These are phyloP conservation scores for Platycheirus rosarum DNA, from an alignment of 2,888 invertebrate species.

Conservation along the genomic window DNA sequence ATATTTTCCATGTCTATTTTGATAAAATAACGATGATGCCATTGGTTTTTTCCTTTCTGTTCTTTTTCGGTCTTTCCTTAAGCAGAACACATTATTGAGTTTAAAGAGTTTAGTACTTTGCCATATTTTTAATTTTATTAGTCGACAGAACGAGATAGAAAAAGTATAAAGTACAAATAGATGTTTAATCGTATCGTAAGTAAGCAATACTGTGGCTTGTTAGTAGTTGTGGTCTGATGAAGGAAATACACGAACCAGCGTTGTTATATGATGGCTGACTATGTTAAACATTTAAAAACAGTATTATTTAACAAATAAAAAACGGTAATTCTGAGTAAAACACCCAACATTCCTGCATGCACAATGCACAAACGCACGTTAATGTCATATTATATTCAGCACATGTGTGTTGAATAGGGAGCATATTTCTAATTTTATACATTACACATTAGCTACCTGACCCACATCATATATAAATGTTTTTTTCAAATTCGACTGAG, in stretches of 20 bases:
- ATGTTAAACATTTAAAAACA: too few species aligned
- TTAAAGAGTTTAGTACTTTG: constrained; percentile 36
- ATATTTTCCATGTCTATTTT: constrained; percentile 72
- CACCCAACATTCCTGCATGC: too few species aligned
- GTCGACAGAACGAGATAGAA: constrained; percentile 42
- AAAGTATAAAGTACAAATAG: constrained; percentile 8
- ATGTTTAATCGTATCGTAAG: constrained; percentile 18
- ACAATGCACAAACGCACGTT: too few species aligned
- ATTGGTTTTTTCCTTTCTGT: constrained; percentile 45
- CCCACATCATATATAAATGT: too few species aligned
- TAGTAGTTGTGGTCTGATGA: constrained; percentile 41
- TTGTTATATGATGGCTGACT: constrained; percentile 5
- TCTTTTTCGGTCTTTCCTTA: constrained; percentile 33
- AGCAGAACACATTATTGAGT: constrained; percentile 48
- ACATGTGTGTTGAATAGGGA: too few species aligned
- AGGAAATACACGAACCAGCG: constrained; percentile 35
- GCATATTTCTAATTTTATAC: too few species aligned
- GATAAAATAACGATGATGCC: constrained; percentile 73
- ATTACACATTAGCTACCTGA: too few species aligned
- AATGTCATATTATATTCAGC: too few species aligned
- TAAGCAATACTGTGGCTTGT: constrained; percentile 13
- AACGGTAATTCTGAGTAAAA: too few species aligned
- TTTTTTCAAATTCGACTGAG: too few species aligned
- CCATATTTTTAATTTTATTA: constrained; percentile 14
- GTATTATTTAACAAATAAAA: too few species aligned